A percentile compares a stretch with the other conserved stretches of the same genome.
These are phyloP conservation scores for Gyrodactylus salaris DNA, from an alignment of 1,140 invertebrate genomes.

Conservation along the genomic window DNA sequence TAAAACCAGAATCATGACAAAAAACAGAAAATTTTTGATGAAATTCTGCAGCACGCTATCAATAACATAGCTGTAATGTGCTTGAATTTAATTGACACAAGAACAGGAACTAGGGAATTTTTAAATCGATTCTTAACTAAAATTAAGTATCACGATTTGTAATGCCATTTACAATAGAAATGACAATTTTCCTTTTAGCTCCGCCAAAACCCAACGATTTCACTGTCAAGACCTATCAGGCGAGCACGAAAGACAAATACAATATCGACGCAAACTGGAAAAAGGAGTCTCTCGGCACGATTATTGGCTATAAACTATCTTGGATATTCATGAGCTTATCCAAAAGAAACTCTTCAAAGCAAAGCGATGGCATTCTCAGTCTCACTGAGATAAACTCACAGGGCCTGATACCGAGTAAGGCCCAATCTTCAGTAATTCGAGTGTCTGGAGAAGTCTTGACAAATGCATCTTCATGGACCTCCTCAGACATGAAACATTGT, in stretches of 20 bases:
- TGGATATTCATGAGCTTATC: background rate
- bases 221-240: background rate
- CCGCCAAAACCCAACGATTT: background rate
- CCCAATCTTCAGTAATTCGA: background rate
- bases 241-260: background rate
- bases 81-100: too few species aligned
- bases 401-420: background rate
- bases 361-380: background rate
- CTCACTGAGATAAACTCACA: background rate
- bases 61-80: too few species aligned
- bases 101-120: too few species aligned
- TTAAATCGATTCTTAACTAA: too few species aligned
- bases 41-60: too few species aligned
- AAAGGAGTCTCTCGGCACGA: background rate
- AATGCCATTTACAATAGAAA: too few species aligned
- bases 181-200: too few species aligned
- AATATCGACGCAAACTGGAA: background rate
- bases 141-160: too few species aligned
- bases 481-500: background rate
- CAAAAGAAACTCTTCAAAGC: background rate
- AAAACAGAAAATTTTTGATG: too few species aligned
- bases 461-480: background rate
- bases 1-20: too few species aligned
- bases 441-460: background rate
- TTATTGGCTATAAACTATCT: background rate